These are phyloP conservation scores for Xylota segnis DNA, from an alignment of 2,888 invertebrate genomes.

Conservation along the genomic window DNA sequence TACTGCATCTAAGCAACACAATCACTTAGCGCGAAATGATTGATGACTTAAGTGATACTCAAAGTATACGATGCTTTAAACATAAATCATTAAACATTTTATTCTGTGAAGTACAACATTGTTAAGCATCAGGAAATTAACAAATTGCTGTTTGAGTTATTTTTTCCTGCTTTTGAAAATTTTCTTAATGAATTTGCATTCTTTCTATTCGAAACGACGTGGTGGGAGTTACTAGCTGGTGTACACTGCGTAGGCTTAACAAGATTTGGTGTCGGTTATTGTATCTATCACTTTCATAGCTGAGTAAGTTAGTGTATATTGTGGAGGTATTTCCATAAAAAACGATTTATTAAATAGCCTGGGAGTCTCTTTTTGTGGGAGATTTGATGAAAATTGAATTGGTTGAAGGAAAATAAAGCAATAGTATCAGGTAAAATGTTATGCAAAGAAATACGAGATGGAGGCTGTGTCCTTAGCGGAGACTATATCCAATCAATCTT, in stretches of 20 bases:
- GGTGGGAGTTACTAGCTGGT: slow-evolving; percentile 14
- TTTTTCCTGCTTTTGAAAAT: not conserved
- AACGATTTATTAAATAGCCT: slow-evolving; percentile 45
- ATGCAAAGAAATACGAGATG: no score
- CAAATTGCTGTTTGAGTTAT: slow-evolving; percentile 11
- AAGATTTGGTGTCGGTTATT: slow-evolving; percentile 6
- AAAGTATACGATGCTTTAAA: slow-evolving; percentile 36
- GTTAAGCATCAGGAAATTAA: slow-evolving; percentile 9
- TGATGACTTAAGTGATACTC: slow-evolving; percentile 46
- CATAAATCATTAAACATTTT: slow-evolving; percentile 24
- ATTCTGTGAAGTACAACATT: slow-evolving; percentile 4
- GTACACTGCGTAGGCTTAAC: slow-evolving; percentile 17
- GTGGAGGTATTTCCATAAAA: not conserved
- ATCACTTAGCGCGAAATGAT: slow-evolving; percentile 15
- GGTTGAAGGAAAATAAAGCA: no score
- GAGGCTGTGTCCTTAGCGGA: no score
- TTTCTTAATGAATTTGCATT: slow-evolving; percentile 20
- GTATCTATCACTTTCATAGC: slow-evolving; percentile 13
- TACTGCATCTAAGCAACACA: slow-evolving; percentile 4
- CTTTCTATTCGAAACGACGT: not conserved
- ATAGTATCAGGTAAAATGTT: no score
- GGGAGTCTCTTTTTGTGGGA: slow-evolving; percentile 26
- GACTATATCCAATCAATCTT: no score
- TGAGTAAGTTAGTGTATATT: not conserved
- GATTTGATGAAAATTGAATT: slow-evolving; percentile 8